Base-by-base conservation (phyloP, 2,113 vertebrate genomes). In the Oenanthe melanoleuca region DNA sequence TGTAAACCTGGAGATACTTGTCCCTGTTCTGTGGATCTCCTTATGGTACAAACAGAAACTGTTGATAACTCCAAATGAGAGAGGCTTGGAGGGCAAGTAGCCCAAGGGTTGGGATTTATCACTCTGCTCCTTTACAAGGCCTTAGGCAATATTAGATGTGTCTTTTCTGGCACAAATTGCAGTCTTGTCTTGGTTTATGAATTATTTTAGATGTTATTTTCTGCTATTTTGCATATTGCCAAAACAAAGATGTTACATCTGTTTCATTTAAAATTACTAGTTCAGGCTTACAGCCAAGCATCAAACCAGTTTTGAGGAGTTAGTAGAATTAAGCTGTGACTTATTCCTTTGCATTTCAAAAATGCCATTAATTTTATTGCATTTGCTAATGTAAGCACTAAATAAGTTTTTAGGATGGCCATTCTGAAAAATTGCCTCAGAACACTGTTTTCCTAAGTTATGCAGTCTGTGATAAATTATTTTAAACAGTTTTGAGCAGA, bases 401-500 rank as follows among this genome's bases (percentile, higher is more conserved):
- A 96, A 31, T 45, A 96, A 86, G 63, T 47, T 87, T 86, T 91
- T 57, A 74, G 25, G 26, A 87, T 15, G n/a, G 63, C 34, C 23
- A 61, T 80, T 95, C 78, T 86, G 63, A 95, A 92, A 95, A 96
- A 81, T 16, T 0, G 0, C 56, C 64, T 80, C 60, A 79, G 56
- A 93, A 86, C 44, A 90, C 31, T 84, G 33, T 85, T 95, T 87
- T 95, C 47, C 77, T 82, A 88, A 63, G 75, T 86, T 82, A 92
- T 24, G 15, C 65, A 73, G 55, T 69, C 67, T 60, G 42, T 3
- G 5, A 70, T 88, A 52, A 74, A 70, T 86, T 52, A 72, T 81
- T 93, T 94, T 57, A 81, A 95, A 73, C 56, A 83, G 47, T 56
- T 94, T 77, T 88, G 61, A 87, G 42, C 22, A 69, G 69, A 86